A percentile compares a stretch with the other conserved stretches of the same genome.
Conservation (phyloP, 2,797 vertebrate genomes). For the Loris lydekkerianus region DNA sequence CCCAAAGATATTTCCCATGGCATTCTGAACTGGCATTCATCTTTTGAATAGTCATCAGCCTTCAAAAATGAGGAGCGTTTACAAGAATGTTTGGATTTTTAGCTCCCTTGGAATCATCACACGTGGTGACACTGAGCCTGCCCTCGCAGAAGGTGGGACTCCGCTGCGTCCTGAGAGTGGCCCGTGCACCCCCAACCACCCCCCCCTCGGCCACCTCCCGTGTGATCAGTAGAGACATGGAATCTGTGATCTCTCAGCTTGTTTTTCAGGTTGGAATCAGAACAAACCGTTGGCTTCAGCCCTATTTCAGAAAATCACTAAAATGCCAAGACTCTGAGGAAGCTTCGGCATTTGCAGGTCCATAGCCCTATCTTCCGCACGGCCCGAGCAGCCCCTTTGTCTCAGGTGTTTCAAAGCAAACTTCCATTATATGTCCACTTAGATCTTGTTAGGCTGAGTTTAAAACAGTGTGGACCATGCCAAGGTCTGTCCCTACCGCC, state of each 20-base stretch:
- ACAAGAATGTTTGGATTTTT: not conserved
- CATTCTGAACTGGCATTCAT: not conserved
- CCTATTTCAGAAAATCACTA: not conserved
- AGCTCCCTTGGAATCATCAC: not conserved
- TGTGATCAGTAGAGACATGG: fast-evolving
- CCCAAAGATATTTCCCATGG: not conserved
- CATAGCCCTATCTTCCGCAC: not conserved
- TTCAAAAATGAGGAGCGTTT: not conserved
- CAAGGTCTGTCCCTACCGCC: not conserved
- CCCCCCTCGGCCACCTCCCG: not conserved
- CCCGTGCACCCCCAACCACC: fast-evolving
- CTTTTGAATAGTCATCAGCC: not conserved
- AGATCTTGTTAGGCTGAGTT: not conserved
- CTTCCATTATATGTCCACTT: not conserved
- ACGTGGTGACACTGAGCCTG: not conserved
- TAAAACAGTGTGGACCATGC: not conserved
- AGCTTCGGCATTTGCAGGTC: not conserved
- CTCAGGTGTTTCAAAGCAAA: not conserved
- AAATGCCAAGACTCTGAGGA: not conserved
- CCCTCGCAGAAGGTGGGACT: fast-evolving
- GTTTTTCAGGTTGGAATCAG: not conserved
- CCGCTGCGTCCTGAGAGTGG: fast-evolving
- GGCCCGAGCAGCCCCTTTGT: not conserved
- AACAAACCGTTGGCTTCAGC: not conserved
- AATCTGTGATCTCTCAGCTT: not conserved